Evolutionary conservation across 2,888 invertebrate genomes (phyloP).

Genomic region (Papilio protenor): DNA sequence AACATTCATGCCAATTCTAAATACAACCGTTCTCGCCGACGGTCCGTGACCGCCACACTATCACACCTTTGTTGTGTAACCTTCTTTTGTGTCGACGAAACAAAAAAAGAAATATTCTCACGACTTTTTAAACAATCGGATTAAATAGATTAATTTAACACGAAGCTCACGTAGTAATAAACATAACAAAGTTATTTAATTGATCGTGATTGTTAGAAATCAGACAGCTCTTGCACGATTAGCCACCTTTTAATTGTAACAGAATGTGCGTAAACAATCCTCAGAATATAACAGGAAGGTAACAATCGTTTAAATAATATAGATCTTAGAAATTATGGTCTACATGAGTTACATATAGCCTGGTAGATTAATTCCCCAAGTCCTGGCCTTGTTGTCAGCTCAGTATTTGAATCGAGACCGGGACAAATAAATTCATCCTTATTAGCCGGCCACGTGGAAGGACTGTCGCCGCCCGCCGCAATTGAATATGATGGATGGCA

Average conservation of each 20-base stretch:
- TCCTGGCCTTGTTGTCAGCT: background rate
- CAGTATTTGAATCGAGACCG: constrained; percentile 50
- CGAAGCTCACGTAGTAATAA: background rate
- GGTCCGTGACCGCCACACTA: constrained; percentile 31
- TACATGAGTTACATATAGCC: background rate
- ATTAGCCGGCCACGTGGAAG: constrained; percentile 51
- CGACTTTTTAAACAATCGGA: constrained; percentile 6
- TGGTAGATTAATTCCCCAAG: constrained; percentile 1
- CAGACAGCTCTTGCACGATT: background rate
- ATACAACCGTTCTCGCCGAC: constrained; percentile 20
- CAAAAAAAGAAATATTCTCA: constrained; percentile 3
- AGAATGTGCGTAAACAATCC: background rate
- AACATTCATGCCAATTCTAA: constrained; percentile 36
- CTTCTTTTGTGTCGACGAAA: constrained; percentile 22
- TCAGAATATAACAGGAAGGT: background rate
- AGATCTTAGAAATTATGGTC: background rate
- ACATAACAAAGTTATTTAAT: background rate
- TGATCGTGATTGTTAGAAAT: background rate
- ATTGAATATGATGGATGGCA: constrained; percentile 53
- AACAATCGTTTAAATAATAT: background rate
- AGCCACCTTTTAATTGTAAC: background rate
- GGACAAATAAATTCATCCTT: constrained; percentile 56
- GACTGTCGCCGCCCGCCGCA: constrained; percentile 50
- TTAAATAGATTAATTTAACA: constrained; percentile 1
- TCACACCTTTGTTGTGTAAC: constrained; percentile 15